Conservation (phyloP, 2,113 vertebrate genomes). For the Myotis brandtii region DNA sequence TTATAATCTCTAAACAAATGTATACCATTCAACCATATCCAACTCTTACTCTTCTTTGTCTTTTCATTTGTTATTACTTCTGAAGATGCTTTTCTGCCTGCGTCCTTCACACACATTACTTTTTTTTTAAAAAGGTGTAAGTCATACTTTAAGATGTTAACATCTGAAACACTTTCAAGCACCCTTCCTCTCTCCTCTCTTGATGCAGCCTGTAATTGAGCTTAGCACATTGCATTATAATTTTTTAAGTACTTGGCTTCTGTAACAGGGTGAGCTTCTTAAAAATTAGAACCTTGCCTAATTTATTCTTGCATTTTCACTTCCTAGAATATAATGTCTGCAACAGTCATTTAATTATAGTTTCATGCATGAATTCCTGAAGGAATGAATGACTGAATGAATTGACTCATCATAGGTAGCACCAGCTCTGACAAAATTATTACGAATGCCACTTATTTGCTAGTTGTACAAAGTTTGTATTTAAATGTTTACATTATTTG, state of each 20-base stretch:
- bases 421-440: constrained; percentile 2
- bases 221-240: not conserved
- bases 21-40: not conserved
- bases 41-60: not conserved
- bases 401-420: not conserved
- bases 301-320: constrained; percentile 59
- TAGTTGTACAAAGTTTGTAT: constrained; percentile 31
- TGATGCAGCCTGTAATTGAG: not conserved
- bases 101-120: not conserved
- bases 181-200: not conserved
- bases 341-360: constrained; percentile 54
- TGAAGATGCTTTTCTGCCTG: not conserved
- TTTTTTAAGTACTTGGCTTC: constrained; percentile 28
- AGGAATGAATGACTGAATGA: constrained; percentile 52
- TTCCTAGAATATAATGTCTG: constrained; percentile 40
- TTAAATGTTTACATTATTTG: constrained; percentile 42
- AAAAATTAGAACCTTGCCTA: constrained; percentile 39
- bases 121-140: not conserved
- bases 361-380: constrained; percentile 51
- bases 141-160: not conserved
- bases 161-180: not conserved
- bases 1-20: not conserved
- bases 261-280: not conserved
- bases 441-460: not conserved
- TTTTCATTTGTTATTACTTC: not conserved